Evolutionary conservation across 2,797 vertebrate genomes (phyloP).

Genomic region (Gymnothorax reevesii): DNA sequence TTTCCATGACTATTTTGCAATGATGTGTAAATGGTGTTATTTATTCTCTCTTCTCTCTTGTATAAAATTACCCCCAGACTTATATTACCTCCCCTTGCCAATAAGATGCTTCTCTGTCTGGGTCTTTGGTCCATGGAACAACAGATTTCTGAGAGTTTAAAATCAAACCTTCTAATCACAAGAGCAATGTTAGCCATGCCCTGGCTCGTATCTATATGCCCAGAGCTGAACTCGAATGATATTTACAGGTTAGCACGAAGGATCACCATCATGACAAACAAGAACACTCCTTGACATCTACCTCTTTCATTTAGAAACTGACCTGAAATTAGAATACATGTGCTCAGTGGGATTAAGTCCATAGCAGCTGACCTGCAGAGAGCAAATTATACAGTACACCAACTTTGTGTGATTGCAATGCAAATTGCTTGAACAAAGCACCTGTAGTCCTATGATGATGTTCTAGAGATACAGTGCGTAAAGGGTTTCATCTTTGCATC

Average conservation of each 20-base stretch:
- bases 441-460: not conserved
- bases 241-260: not conserved
- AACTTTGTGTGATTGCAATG: not conserved
- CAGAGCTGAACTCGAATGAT: not conserved
- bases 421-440: not conserved
- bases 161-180: conserved; percentile 55
- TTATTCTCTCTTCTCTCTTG: not conserved
- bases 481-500: not conserved
- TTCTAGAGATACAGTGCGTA: not conserved
- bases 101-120: conserved; percentile 41
- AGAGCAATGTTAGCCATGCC: conserved; percentile 37
- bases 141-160: conserved; percentile 48
- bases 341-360: not conserved
- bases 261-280: not conserved
- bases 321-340: not conserved
- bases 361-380: not conserved
- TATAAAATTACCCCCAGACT: not conserved
- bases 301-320: not conserved
- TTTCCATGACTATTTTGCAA: not conserved
- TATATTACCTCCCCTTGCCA: not conserved
- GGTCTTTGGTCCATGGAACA: conserved; percentile 48
- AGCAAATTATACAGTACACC: not conserved
- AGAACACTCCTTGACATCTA: not conserved
- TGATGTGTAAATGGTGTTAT: not conserved
- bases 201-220: not conserved